phyloP scores from a whole-genome alignment of 2,888 invertebrate species.

The Dexiosoma caninum region DNA sequence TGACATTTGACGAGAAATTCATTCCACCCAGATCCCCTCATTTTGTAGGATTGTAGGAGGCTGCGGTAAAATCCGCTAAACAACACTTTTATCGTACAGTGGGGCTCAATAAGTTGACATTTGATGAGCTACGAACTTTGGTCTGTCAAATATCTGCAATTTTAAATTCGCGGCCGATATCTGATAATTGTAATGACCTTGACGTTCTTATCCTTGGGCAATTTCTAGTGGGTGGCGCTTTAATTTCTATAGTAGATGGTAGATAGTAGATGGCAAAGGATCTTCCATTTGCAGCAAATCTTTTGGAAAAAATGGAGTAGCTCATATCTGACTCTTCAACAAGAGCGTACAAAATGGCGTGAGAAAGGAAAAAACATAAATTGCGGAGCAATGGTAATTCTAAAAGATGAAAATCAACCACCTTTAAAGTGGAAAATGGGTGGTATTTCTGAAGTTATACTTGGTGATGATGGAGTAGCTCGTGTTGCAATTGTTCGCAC shows the following conservation, averaged over 20 bases:
- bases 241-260: neutral
- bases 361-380: constrained; percentile 9
- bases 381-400: constrained; percentile 22
- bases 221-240: neutral
- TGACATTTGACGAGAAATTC: neutral
- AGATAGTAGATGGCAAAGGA: neutral
- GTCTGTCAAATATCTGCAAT: neutral
- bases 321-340: constrained; percentile 44
- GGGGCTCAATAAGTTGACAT: neutral
- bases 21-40: neutral
- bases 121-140: neutral
- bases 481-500: constrained; percentile 51
- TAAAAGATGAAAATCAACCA: constrained; percentile 48
- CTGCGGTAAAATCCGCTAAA: neutral
- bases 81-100: neutral
- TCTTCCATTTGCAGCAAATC: constrained; percentile 40
- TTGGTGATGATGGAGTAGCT: constrained; percentile 41
- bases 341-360: constrained; percentile 58
- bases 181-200: neutral
- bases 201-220: neutral
- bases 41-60: neutral
- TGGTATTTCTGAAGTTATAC: constrained; percentile 37
- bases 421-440: constrained; percentile 60
- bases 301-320: constrained; percentile 56
- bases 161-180: neutral